Evolutionary conservation across 2,797 vertebrate genomes (phyloP).

Genomic region (Typhlichthys subterraneus): DNA sequence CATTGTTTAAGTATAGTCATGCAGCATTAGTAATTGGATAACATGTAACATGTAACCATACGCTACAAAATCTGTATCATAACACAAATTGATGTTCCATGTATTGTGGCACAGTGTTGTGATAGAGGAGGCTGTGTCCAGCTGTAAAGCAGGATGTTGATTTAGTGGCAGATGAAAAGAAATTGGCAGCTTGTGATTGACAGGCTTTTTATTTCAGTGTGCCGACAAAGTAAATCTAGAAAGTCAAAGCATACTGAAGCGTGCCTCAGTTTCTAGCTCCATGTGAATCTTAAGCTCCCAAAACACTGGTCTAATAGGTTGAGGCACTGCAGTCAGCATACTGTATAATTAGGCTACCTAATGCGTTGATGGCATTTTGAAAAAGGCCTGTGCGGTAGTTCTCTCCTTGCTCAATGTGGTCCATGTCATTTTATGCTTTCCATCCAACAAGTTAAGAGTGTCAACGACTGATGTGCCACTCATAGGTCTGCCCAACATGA

Average conservation of each 20-base stretch:
- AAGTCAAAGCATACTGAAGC: conserved; percentile 8
- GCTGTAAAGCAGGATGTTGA: conserved; percentile 30
- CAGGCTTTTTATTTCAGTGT: conserved; percentile 28
- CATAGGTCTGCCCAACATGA: conserved; percentile 37
- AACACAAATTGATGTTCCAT: no score
- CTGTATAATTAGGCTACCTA: conserved; percentile 18
- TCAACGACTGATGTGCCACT: conserved; percentile 11
- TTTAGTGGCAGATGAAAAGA: conserved; percentile 29
- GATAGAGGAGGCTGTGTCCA: not conserved
- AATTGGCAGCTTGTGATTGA: conserved; percentile 15
- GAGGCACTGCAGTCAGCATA: conserved; percentile 21
- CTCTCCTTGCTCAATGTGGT: conserved; percentile 29
- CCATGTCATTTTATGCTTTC: conserved; percentile 23
- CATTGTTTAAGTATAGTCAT: conserved; percentile 19
- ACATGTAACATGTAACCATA: not conserved
- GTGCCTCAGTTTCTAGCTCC: conserved; percentile 1
- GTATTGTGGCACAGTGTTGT: not conserved
- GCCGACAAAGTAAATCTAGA: conserved; percentile 16
- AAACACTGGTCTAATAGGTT: conserved; percentile 16
- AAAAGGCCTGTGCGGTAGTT: conserved; percentile 5
- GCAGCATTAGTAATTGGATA: not conserved
- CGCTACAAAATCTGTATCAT: no score
- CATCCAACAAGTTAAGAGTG: conserved; percentile 7
- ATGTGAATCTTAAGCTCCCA: conserved; percentile 19
- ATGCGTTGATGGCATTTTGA: conserved; percentile 33